Percentiles rank a stretch among this genome's conserved stretches.
phyloP scores from a whole-genome alignment of 1,140 invertebrate species.

The Daktulosphaira vitifoliae region DNA sequence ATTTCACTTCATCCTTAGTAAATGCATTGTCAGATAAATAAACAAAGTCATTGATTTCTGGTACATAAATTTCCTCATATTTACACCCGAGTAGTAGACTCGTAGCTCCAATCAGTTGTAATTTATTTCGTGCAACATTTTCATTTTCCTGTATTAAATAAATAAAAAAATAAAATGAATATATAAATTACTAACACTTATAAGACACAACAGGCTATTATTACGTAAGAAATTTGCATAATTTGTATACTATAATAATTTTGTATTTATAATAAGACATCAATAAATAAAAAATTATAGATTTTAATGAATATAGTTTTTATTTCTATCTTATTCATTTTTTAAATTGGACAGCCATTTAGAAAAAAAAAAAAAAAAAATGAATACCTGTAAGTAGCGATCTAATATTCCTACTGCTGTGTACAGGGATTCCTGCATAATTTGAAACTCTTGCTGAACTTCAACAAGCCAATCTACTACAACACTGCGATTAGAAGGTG shows the following conservation, averaged over 20 bases:
- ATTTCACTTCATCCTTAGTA: conserved; percentile 63
- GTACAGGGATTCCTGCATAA: conserved; percentile 86
- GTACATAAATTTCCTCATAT: conserved; percentile 90
- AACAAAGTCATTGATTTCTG: conserved; percentile 81
- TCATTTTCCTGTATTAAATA: conserved; percentile 41
- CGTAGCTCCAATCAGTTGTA: conserved; percentile 86
- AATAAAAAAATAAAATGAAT: too few relatives aligned
- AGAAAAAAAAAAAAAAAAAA: neutral
- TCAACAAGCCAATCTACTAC: conserved; percentile 91
- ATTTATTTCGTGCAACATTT: conserved; percentile 54
- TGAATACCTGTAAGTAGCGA: conserved; percentile 73
- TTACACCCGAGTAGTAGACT: conserved; percentile 88
- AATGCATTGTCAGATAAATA: conserved; percentile 89
- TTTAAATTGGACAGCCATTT: too few relatives aligned
- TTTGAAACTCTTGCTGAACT: conserved; percentile 77
- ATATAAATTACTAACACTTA: too few relatives aligned
- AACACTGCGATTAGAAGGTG: conserved; percentile 75
- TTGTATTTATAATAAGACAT: neutral
- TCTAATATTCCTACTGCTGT: conserved; percentile 82
- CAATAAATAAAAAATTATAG: neutral
- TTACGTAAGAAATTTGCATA: neutral
- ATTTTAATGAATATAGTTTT: too few relatives aligned
- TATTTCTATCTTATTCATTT: too few relatives aligned
- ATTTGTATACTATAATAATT: neutral
- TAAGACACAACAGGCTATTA: too few relatives aligned